Percentiles rank a stretch among this genome's conserved stretches.
These are phyloP conservation scores for Lasioglossum morio DNA, from an alignment of 2,888 invertebrate genomes.

Conservation along the genomic window DNA sequence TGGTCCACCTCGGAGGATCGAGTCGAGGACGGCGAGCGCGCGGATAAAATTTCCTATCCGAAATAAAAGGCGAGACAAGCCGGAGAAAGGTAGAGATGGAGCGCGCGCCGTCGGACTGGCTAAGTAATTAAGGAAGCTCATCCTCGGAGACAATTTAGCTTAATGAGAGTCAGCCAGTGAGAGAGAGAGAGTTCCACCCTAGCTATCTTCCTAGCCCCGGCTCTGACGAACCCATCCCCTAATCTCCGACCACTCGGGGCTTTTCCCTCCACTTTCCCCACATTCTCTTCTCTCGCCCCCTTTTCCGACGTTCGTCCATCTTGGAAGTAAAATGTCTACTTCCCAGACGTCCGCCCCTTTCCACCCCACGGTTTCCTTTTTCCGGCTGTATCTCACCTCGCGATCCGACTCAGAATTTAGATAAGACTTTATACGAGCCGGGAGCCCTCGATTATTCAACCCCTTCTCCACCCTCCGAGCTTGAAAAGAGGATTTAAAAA, in stretches of 20 bases:
- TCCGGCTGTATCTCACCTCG: slow-evolving; percentile 38
- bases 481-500: not conserved
- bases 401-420: slow-evolving; percentile 47
- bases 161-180: slow-evolving; percentile 81
- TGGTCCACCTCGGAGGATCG: not conserved
- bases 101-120: slow-evolving; percentile 58
- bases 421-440: slow-evolving; percentile 50
- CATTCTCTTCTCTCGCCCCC: slow-evolving; percentile 36
- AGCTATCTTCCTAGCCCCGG: slow-evolving; percentile 53
- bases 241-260: slow-evolving; percentile 47
- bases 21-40: not conserved
- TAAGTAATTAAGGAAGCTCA: slow-evolving; percentile 84
- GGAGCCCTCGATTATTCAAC: slow-evolving; percentile 9
- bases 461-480: not conserved
- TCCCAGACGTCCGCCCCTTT: slow-evolving; percentile 62
- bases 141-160: slow-evolving; percentile 83
- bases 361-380: slow-evolving; percentile 24
- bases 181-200: slow-evolving; percentile 64
- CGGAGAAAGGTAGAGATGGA: slow-evolving; percentile 9
- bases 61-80: slow-evolving; percentile 40
- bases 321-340: slow-evolving; percentile 63
- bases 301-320: slow-evolving; percentile 52
- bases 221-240: slow-evolving; percentile 34
- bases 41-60: slow-evolving; percentile 49
- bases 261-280: slow-evolving; percentile 15